Percentiles rank a stretch among this genome's conserved stretches.
Evolutionary conservation across 2,797 vertebrate species (phyloP).

Genomic region (Serranus cabrilla): DNA sequence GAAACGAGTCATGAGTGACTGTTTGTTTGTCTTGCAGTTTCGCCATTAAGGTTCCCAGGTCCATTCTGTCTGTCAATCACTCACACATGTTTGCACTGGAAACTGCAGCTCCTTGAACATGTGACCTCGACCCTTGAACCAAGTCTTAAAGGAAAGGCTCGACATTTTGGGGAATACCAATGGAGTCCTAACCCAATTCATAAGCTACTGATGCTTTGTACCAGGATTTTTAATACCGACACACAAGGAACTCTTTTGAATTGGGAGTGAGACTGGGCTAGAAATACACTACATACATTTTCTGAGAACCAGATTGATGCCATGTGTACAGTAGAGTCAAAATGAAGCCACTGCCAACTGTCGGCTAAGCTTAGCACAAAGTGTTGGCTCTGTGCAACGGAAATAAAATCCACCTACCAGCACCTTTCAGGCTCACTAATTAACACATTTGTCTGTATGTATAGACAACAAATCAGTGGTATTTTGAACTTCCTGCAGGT

Average conservation of each 20-base stretch:
- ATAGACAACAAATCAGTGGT: too few relatives aligned
- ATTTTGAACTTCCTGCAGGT: too few relatives aligned
- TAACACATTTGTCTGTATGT: too few relatives aligned
- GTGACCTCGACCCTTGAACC: not conserved
- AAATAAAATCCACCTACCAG: not conserved
- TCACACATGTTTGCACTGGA: slow-evolving; percentile 33
- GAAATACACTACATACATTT: not conserved
- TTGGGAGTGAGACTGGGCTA: too few relatives aligned
- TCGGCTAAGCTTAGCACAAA: not conserved
- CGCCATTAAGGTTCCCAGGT: slow-evolving; percentile 56
- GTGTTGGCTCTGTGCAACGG: not conserved
- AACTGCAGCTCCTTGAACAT: not conserved
- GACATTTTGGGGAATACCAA: slow-evolving; percentile 6
- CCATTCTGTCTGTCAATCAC: slow-evolving; percentile 30
- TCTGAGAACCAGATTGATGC: not conserved
- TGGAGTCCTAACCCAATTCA: too few relatives aligned
- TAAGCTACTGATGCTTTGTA: too few relatives aligned
- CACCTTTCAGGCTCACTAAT: too few relatives aligned
- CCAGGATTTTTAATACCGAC: too few relatives aligned
- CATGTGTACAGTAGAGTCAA: too few relatives aligned
- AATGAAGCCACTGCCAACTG: not conserved
- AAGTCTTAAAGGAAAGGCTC: not conserved
- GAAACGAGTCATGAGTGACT: slow-evolving; percentile 39
- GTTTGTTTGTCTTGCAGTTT: slow-evolving; percentile 66
- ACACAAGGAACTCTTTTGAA: too few relatives aligned